Evolutionary conservation across 2,113 vertebrate species (phyloP).

Genomic region (Amia ocellicauda): DNA sequence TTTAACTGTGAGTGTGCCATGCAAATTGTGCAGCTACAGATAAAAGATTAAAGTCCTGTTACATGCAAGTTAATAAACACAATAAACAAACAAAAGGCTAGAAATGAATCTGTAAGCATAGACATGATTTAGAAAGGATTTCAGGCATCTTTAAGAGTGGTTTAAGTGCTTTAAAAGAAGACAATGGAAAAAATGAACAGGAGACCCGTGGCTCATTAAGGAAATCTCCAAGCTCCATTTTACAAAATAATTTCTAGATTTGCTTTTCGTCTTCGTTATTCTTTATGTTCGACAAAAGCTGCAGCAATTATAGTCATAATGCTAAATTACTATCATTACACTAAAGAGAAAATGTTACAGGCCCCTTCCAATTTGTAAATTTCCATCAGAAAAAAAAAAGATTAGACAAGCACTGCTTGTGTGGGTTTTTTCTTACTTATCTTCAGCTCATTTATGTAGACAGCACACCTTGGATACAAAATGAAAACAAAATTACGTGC

Average conservation of each 20-base stretch:
- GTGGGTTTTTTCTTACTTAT: not conserved
- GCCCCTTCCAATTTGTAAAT: not conserved
- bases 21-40: too few relatives aligned
- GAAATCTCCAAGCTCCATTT: too few relatives aligned
- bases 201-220: too few relatives aligned
- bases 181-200: too few relatives aligned
- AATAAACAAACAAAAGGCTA: too few relatives aligned
- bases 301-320: constrained; percentile 8
- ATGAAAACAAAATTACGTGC: too few relatives aligned
- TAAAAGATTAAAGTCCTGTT: too few relatives aligned
- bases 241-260: not conserved
- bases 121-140: not conserved
- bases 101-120: not conserved
- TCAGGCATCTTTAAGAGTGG: too few relatives aligned
- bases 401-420: not conserved
- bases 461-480: too few relatives aligned
- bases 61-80: too few relatives aligned
- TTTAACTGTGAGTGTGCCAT: too few relatives aligned
- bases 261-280: not conserved
- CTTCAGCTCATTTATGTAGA: not conserved
- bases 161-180: not conserved
- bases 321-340: constrained; percentile 6
- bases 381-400: not conserved
- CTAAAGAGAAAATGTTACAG: not conserved
- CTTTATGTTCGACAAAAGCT: constrained; percentile 2